These are phyloP conservation scores for Axea sp. DNA, from an alignment of 2,888 invertebrate species.

Conservation along the genomic window DNA sequence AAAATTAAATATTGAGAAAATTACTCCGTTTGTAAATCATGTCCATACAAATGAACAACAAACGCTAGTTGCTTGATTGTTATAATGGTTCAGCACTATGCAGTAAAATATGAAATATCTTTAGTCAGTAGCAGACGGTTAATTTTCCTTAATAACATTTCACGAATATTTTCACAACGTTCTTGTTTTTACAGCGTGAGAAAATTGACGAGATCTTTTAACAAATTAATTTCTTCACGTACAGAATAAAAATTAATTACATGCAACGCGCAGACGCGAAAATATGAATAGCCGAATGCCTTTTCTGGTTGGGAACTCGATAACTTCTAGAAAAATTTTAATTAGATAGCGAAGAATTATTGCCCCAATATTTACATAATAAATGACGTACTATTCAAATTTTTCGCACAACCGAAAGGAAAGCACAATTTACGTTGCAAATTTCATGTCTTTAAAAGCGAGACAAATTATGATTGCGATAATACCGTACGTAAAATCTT, in stretches of 20 bases:
- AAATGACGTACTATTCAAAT: conserved; percentile 36
- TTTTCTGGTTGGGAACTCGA: not conserved
- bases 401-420: conserved; percentile 9
- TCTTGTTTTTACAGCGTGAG: no score
- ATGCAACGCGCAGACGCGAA: not conserved
- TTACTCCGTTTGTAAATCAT: not conserved
- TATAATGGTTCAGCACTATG: no score
- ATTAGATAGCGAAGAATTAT: conserved; percentile 22
- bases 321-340: conserved; percentile 1
- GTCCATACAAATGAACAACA: not conserved
- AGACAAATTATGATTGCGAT: conserved; percentile 53
- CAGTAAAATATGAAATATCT: conserved; percentile 11
- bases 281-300: not conserved
- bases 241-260: no score
- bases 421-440: conserved; percentile 39
- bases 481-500: conserved; percentile 51
- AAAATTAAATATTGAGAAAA: no score
- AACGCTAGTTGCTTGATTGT: not conserved
- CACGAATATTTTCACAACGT: no score
- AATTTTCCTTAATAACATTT: conserved; percentile 11
- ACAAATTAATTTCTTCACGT: conserved; percentile 1
- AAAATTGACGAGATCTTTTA: conserved; percentile 6
- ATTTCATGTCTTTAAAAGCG: conserved; percentile 49
- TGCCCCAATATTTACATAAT: conserved; percentile 38
- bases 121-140: conserved; percentile 1